These are phyloP conservation scores for Drosophila ogumai DNA, from an alignment of 1,140 invertebrate species.

Conservation along the genomic window DNA sequence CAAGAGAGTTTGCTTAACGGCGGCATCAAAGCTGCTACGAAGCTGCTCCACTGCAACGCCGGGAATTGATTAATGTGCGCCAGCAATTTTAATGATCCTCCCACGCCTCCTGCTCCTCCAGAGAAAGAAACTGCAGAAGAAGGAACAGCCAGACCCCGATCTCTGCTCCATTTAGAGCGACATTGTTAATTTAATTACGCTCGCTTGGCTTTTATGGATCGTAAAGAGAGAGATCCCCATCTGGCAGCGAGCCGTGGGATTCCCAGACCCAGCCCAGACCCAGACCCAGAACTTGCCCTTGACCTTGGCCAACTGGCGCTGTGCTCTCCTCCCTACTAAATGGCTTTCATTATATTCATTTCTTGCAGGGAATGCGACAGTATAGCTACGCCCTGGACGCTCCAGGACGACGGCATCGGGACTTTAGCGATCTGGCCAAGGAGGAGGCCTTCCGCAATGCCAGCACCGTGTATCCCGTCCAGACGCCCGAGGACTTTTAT, in stretches of 20 bases:
- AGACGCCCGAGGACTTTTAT: constrained; percentile 88
- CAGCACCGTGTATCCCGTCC: constrained; percentile 88
- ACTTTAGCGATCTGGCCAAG: constrained; percentile 85
- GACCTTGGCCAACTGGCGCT: constrained; percentile 22
- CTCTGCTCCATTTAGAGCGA: constrained; percentile 47
- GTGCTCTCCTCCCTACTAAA: neutral
- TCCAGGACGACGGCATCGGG: constrained; percentile 86
- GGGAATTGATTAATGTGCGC: constrained; percentile 64
- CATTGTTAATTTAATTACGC: constrained; percentile 77
- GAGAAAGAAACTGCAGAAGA: neutral
- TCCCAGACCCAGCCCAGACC: neutral
- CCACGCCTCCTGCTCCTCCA: neutral
- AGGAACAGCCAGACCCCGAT: constrained; percentile 1
- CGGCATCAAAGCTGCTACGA: constrained; percentile 53
- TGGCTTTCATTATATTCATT: constrained; percentile 6
- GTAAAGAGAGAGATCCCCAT: constrained; percentile 31
- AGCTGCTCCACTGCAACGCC: constrained; percentile 1
- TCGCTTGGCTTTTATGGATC: constrained; percentile 38
- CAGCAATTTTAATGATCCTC: constrained; percentile 35
- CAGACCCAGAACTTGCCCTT: constrained; percentile 13
- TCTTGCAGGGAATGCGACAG: constrained; percentile 86
- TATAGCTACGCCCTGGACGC: constrained; percentile 86
- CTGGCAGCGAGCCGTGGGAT: constrained; percentile 27
- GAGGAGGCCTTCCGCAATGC: constrained; percentile 86
- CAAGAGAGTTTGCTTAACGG: constrained; percentile 34